Evolutionary conservation across 2,888 invertebrate species (phyloP), one percentile per base, ranked within the genome.

Genomic region (Actias luna): DNA sequence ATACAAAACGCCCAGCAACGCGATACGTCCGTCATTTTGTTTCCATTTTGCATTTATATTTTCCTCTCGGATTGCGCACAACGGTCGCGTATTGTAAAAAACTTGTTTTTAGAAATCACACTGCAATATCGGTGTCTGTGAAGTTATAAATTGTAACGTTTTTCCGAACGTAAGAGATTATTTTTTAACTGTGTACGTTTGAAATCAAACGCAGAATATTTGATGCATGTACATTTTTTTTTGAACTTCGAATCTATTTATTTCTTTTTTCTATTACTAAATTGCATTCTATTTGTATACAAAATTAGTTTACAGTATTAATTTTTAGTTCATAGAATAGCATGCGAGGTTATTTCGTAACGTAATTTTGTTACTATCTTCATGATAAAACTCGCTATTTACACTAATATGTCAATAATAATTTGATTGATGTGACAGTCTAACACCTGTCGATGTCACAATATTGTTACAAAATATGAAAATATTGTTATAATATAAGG

Each of bases 401-500:
- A 50, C 46, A 25, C 46, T 50, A 2, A 1, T 7, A 12, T 22
- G 46, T 50, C 46, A 25, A 42, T 25, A 33, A 33, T 33, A 50
- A 50, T 12, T 50, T 55, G 55, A 55, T 55, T 29, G 55, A 55
- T 55, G 10, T 29, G 52, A 58, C 42, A 58, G 61, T 22, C 42
- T 39, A 65, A 71, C 55, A 55, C 55, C 55, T 55, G 55, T 55
- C 8, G n/a, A 16, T 29, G 55, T 55, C 55, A 29, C n/a, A 55
- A 55, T 55, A 55, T 55, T 55, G 55, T 29, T 55, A 55, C 55
- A 55, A 55, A 27, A 55, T 55, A 55, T 25, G 16, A 12, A 55
- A 55, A 29, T 29, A 8, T 27, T 55, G 8, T 55, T 29, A 29
- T 29, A 29, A 46, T 16, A 50, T n/a, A n/a, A n/a, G n/a, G 12